Conservation (phyloP, 2,113 vertebrate species). For the Bubalus kerabau region DNA sequence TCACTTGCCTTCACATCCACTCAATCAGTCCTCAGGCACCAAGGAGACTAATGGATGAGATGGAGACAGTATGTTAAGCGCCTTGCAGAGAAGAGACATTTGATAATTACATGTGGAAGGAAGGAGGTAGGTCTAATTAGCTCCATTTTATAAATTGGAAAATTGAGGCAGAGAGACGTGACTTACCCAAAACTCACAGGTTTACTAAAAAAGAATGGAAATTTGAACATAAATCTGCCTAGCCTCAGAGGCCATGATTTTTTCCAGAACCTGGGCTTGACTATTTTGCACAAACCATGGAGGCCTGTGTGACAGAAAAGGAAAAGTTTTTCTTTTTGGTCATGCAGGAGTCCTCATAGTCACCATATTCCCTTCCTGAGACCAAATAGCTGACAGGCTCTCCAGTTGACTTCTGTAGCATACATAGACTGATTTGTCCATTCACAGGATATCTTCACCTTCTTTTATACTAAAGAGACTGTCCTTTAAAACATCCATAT, state of each 20-base stretch:
- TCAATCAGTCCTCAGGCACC: not conserved
- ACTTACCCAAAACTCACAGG: not conserved
- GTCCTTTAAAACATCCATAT: not conserved
- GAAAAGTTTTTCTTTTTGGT: constrained; percentile 8
- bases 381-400: not conserved
- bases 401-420: not conserved
- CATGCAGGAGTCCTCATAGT: not conserved
- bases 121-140: not conserved
- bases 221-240: not conserved
- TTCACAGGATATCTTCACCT: not conserved
- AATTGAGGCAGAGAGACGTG: not conserved
- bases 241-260: not conserved
- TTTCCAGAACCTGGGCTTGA: constrained; percentile 21
- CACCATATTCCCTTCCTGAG: not conserved
- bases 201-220: not conserved
- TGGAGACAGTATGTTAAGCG: not conserved
- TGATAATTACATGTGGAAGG: not conserved
- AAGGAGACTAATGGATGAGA: not conserved
- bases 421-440: not conserved
- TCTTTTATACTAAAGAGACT: not conserved
- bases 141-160: constrained; percentile 30
- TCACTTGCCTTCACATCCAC: not conserved
- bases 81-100: not conserved
- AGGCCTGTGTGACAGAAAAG: not conserved
- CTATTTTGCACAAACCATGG: constrained; percentile 12